Evolutionary conservation across 2,888 invertebrate species (phyloP).

Genomic region (Zaprionus bogoriensis): DNA sequence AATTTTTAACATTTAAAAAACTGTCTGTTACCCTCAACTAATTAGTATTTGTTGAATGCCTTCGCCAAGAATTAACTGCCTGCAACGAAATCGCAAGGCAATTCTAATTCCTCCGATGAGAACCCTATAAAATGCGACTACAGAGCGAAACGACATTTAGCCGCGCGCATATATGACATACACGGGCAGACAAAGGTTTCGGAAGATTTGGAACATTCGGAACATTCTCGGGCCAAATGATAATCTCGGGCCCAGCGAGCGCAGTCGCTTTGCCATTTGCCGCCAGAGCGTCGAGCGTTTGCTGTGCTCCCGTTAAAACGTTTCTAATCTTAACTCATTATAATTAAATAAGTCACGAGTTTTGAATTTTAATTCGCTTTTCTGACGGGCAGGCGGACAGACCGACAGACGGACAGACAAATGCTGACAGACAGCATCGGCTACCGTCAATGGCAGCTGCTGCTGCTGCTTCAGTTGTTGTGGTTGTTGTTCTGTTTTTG

Average conservation of each 20-base stretch:
- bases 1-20: not conserved
- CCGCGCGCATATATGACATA: not conserved
- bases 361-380: constrained; percentile 74
- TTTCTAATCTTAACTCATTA: constrained; percentile 75
- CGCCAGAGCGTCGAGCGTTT: constrained; percentile 29
- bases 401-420: constrained; percentile 11
- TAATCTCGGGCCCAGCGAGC: not conserved
- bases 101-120: not conserved
- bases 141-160: not conserved
- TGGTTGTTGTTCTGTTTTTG: constrained; percentile 23
- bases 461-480: constrained; percentile 28
- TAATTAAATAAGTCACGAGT: constrained; percentile 79
- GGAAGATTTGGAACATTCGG: not conserved
- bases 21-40: not conserved
- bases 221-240: not conserved
- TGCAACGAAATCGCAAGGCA: not conserved
- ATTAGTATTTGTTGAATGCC: not conserved
- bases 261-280: constrained; percentile 56
- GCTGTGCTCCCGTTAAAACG: constrained; percentile 67
- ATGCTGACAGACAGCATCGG: constrained; percentile 64
- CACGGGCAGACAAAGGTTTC: not conserved
- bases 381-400: constrained; percentile 33
- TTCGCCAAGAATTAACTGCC: not conserved
- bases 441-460: constrained; percentile 70
- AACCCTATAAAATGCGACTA: not conserved